Conservation (phyloP, 2,797 vertebrate genomes). For the Eospalax fontanierii region DNA sequence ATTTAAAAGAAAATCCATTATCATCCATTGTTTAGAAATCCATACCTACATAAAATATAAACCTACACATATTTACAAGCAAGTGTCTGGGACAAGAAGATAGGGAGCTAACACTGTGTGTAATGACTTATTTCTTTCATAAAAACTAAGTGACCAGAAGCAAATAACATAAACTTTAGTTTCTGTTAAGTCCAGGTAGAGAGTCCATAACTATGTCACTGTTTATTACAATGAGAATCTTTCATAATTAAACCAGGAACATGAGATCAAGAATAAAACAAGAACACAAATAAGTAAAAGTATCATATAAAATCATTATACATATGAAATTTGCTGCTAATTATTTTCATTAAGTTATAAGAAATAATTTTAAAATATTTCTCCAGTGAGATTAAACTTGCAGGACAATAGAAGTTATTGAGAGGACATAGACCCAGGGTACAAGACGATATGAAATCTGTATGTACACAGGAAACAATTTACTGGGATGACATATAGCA, state of each 20-base stretch:
- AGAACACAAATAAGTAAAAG: background rate
- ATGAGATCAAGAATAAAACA: background rate
- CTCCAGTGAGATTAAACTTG: background rate
- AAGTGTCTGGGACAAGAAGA: background rate
- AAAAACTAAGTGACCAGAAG: background rate
- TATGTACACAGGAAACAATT: background rate
- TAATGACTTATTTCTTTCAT: background rate
- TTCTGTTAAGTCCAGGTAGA: background rate
- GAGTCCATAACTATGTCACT: background rate
- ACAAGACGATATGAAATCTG: background rate
- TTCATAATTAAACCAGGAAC: background rate
- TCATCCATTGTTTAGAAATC: background rate
- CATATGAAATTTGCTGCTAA: background rate
- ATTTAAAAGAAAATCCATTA: background rate
- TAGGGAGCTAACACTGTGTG: background rate
- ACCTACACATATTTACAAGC: background rate
- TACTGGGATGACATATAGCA: background rate
- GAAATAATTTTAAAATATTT: background rate
- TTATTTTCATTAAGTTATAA: background rate
- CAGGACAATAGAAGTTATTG: background rate
- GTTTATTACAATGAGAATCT: constrained; percentile 8
- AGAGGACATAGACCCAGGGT: background rate
- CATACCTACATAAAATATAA: background rate
- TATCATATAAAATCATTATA: background rate
- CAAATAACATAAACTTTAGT: background rate